phyloP scores from a whole-genome alignment of 1,140 invertebrate genomes.

The Drosophila mojavensis region DNA sequence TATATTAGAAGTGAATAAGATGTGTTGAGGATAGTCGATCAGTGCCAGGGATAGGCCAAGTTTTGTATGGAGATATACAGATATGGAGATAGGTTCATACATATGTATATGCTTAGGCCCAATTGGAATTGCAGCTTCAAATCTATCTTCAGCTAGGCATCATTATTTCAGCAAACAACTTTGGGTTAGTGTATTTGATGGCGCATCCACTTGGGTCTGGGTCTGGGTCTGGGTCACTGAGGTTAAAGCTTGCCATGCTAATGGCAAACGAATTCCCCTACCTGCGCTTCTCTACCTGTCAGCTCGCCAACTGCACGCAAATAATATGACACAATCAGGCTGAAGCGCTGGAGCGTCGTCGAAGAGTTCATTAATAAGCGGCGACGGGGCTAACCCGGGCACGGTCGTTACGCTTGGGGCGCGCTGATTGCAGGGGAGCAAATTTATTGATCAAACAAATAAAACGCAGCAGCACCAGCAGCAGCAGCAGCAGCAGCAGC shows the following conservation, averaged over 20 bases:
- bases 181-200: constrained; percentile 13
- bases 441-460: constrained; percentile 81
- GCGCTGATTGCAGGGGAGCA: constrained; percentile 31
- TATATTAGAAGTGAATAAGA: not conserved
- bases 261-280: constrained; percentile 2
- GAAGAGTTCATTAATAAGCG: constrained; percentile 77
- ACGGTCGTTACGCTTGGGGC: constrained; percentile 3
- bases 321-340: constrained; percentile 75
- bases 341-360: constrained; percentile 40
- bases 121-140: too few species aligned
- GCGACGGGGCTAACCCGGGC: constrained; percentile 57
- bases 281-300: not conserved
- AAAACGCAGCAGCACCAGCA: constrained; percentile 60
- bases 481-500: constrained; percentile 20
- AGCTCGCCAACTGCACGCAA: constrained; percentile 51
- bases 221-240: constrained; percentile 40
- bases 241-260: constrained; percentile 40
- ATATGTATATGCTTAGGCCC: too few species aligned
- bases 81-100: too few species aligned
- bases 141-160: not conserved
- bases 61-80: too few species aligned
- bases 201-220: not conserved
- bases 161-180: not conserved
- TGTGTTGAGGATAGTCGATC: too few species aligned
- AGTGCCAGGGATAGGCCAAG: too few species aligned